phyloP scores from a whole-genome alignment of 64 coral and sea anemone genomes.

The Stichodactyla mertensii region DNA sequence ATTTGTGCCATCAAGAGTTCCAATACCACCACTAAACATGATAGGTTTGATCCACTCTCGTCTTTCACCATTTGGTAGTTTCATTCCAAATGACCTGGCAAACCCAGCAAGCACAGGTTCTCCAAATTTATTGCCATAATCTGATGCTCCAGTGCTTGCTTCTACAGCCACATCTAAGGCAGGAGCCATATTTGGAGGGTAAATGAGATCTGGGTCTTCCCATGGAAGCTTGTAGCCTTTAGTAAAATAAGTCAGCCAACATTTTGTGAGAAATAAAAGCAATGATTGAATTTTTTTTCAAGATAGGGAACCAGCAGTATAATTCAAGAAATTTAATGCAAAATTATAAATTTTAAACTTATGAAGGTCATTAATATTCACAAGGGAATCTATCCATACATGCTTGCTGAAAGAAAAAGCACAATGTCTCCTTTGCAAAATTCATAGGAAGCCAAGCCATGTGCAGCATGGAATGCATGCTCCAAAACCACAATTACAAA shows the following conservation, averaged over 20 bases:
- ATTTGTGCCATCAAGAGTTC: conserved; percentile 61
- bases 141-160: conserved; percentile 94
- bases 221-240: conserved; percentile 94
- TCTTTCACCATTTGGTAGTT: conserved; percentile 53
- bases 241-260: not conserved
- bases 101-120: conserved; percentile 95
- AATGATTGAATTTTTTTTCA: too few relatives aligned
- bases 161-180: conserved; percentile 82
- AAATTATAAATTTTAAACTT: too few relatives aligned
- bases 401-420: too few relatives aligned
- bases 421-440: too few relatives aligned
- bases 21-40: conserved; percentile 97
- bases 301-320: too few relatives aligned
- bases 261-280: too few relatives aligned
- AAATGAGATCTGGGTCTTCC: conserved; percentile 67
- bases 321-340: too few relatives aligned
- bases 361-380: too few relatives aligned
- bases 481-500: not conserved
- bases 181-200: conserved; percentile 87
- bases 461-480: too few relatives aligned
- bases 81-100: conserved; percentile 95
- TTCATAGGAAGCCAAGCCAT: too few relatives aligned
- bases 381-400: too few relatives aligned
- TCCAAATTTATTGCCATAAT: conserved; percentile 98
- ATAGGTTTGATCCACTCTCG: conserved; percentile 98